Evolutionary conservation across 2,797 vertebrate species (phyloP).

Genomic region (Triplophysa yarkandensis): DNA sequence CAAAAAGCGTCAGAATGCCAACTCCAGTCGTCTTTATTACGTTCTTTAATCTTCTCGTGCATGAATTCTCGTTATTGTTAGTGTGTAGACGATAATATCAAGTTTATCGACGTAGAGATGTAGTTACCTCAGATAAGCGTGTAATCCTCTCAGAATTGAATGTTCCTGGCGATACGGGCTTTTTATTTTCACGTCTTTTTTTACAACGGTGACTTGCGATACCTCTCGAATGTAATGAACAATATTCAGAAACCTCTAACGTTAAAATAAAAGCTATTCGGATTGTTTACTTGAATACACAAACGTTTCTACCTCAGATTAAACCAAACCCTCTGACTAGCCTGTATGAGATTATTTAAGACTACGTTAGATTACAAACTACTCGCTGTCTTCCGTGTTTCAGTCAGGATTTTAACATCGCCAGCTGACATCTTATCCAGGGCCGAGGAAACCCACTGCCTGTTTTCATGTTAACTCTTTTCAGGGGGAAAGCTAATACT

Average conservation of each 20-base stretch:
- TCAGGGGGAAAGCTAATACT: constrained; percentile 32
- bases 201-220: constrained; percentile 28
- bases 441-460: constrained; percentile 39
- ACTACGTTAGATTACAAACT: constrained; percentile 22
- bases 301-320: constrained; percentile 59
- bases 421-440: constrained; percentile 11
- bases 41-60: constrained; percentile 24
- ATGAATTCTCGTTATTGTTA: constrained; percentile 28
- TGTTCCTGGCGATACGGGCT: constrained; percentile 41
- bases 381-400: background rate
- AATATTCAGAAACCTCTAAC: constrained; percentile 39
- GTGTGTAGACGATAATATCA: constrained; percentile 28
- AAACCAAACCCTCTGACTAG: constrained; percentile 52
- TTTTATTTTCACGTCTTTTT: constrained; percentile 2
- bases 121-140: constrained; percentile 48
- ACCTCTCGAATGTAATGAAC: constrained; percentile 45
- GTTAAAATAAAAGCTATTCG: constrained; percentile 39
- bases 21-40: constrained; percentile 10
- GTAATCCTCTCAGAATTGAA: constrained; percentile 26
- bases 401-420: constrained; percentile 6
- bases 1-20: constrained; percentile 16
- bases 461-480: constrained; percentile 35
- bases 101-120: constrained; percentile 32
- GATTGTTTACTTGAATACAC: constrained; percentile 58
- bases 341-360: constrained; percentile 54